Base-by-base conservation (phyloP, 2,888 invertebrate genomes). In the Sphecodes monilicornis region DNA sequence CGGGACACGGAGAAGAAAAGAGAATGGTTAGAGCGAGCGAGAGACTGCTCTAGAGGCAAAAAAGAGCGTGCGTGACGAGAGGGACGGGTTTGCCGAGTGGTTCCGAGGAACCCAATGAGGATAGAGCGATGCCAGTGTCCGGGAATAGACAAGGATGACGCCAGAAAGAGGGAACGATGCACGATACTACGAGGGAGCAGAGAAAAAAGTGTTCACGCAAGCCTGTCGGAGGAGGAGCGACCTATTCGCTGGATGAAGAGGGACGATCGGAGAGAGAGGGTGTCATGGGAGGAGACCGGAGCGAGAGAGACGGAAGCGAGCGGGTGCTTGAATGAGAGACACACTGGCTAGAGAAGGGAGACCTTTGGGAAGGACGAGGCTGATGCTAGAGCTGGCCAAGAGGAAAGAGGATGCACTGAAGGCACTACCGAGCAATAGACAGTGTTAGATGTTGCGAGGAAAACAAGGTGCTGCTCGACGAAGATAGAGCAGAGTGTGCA, bases 61-160 rank as follows among this genome's bases (percentile, higher is more conserved):
- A 74, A 79, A 60, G 66, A 74, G 69, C 57, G 39, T 13, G 54
- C 72, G 66, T 66, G 82, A 76, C 57, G 66, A n/a, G 50, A 76
- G 76, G 71, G 76, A 50, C 81, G 73, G 43, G 72, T 46, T 43
- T 74, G 74, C 74, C 36, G 82, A 81, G 75, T 66, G 57, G 83
- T 82, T 76, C 72, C 46, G 32, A 0, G 43, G 82, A 76, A 76
- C 32, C 39, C 32, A 29, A 73, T 29, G 57, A 50, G 32, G 69
- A 76, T 32, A 8, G 36, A 22, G 0, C 60, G 39, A 41, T 29
- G 32, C 3, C 32, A 18, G 8, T 0, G 36, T 10, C 36, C 10
- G 4, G 1, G 18, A 10, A 13, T 3, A n/a, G 39, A n/a, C 26
- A 10, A 3, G 36, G 70, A 39, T 22, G 60, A 29, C 41, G 76